Evolutionary conservation across 1,140 invertebrate genomes (phyloP), one percentile per base, ranked within the genome.

Genomic region (Philotrypesis tridentata): DNA sequence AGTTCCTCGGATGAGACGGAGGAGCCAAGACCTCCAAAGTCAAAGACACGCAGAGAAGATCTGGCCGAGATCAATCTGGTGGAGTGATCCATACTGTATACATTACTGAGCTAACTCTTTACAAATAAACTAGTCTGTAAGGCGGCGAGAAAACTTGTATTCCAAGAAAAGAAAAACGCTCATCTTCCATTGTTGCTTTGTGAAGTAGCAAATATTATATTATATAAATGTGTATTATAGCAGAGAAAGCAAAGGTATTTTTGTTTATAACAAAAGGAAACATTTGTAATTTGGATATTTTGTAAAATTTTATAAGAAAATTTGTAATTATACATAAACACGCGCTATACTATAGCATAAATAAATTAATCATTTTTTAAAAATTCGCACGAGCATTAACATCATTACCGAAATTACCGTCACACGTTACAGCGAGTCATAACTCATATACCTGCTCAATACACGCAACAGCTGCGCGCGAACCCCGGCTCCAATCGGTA

Each of bases 11-110:
- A 65, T 65, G 61, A 65, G 4, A 29, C 61, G 11, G 61, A 65
- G 9, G 61, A 65, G 25, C 86, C 89, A 79, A 87, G 87, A 25
- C 83, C 85, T 31, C 82, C 85, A 83, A 92, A 92, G 85, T 88
- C 90, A 87, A 86, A 82, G 70, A 2, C 65, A 7, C 25, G 80
- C 2, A 21, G 61, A 29, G 80, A 76, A 8, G 23, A n/a, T 25
- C 9, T 23, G 3, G 6, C 12, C 1, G 70, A 80, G 27, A 27
- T 33, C 8, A 80, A 25, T 65, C 63, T 43, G 31, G 33, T 37
- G 12, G 71, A 75, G 60, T 81, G 63, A 81, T 75, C 61, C 33
- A 68, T n/a, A 79, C 55, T 70, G 55, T 40, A 60, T 40, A 71
- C 23, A 37, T 72, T 37, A 55, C 48, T 55, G n/a, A 55, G 48